phyloP scores from a whole-genome alignment of 2,888 invertebrate species.

The Cephus sareptanus region DNA sequence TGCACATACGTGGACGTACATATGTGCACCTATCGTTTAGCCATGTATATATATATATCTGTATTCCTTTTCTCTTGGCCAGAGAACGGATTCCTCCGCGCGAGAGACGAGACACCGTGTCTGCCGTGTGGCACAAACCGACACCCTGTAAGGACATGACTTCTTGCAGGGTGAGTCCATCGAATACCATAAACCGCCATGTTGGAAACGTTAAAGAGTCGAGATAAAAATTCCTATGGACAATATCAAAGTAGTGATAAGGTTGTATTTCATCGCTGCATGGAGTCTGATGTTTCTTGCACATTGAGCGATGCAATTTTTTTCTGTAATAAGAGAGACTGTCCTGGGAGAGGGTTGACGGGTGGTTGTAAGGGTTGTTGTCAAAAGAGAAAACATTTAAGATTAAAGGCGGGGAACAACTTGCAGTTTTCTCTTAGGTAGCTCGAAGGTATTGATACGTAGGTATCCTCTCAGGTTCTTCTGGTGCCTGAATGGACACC shows the following conservation, averaged over 20 bases:
- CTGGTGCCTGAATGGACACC: background rate
- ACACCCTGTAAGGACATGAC: background rate
- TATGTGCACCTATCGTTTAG: background rate
- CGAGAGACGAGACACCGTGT: conserved; percentile 1
- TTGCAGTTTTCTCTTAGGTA: background rate
- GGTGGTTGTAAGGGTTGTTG: background rate
- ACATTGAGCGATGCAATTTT: background rate
- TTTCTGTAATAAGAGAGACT: background rate
- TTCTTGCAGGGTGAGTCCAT: background rate
- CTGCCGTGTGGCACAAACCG: background rate
- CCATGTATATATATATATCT: background rate
- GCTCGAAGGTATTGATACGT: background rate
- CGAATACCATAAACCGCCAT: background rate
- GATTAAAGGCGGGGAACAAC: background rate
- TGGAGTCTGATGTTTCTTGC: background rate
- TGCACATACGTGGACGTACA: background rate
- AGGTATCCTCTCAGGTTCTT: background rate
- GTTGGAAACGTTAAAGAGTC: background rate
- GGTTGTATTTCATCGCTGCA: background rate
- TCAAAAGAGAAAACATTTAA: background rate
- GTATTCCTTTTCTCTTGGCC: conserved; percentile 7
- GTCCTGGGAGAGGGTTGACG: background rate
- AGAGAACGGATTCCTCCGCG: conserved; percentile 1
- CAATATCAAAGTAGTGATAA: background rate
- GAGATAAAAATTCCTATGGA: background rate